Base-by-base conservation (phyloP, 2,113 vertebrate species). In the Syrrhaptes paradoxus region DNA sequence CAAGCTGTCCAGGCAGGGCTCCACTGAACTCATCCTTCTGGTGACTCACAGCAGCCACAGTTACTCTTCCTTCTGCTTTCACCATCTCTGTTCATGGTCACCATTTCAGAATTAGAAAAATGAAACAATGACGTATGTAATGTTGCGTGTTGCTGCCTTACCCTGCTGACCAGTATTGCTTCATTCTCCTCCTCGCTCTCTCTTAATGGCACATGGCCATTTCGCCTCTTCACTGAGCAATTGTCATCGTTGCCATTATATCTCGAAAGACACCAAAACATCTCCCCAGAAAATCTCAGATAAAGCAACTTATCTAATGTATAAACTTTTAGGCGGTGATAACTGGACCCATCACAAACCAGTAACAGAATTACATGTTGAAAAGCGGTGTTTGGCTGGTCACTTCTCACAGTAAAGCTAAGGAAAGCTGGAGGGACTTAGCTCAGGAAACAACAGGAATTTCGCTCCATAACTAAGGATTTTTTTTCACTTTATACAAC, bases 31-130 rank as follows among this genome's bases (percentile, higher is more conserved):
- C 26, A 4, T 48, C 49, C 49, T 67, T 70, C 82, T 91, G 41
- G 78, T 95, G 90, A 90, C 63, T 96, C 85, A 93, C 2, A 2
- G 77, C 55, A 52, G 34, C 61, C 87, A 61, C 73, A 83, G 8
- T 48, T 91, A 49, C 22, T 70, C 46, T 85, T 87, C 32, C 81
- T 91, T 95, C 95, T 95, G 75, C 90, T 95, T 96, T 65, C 66
- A 78, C 84, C 66, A 36, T 34, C 31, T 87, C 84, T 63, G 72
- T 34, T 74, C 17, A 2, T 11, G 41, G 28, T 70, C 67, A 67
- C 48, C 4, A 6, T 31, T 70, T 65, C 74, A 51, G 31, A 76
- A 71, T 26, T 9, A 38, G 51, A 54, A 91, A 85, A 81, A 66
- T 22, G 26, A 90, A 95, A 48, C 32, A 22, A 10, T 90, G 83